Percentiles rank a stretch among this genome's conserved stretches.
Evolutionary conservation across 1,140 invertebrate genomes (phyloP).

Genomic region (Drosophila novamexicana): DNA sequence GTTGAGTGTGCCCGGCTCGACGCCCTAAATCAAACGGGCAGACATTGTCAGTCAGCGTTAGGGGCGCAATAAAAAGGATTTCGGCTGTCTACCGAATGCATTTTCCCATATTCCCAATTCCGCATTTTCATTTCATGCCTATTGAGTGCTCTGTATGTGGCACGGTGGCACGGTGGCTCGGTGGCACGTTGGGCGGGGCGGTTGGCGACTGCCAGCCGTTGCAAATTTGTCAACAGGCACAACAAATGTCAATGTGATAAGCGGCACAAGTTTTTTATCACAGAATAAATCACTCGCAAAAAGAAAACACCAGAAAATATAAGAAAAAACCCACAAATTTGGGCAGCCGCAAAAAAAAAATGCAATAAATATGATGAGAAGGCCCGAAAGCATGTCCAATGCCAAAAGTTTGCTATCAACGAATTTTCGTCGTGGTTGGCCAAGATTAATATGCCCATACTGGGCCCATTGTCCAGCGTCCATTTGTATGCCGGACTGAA

Average conservation of each 20-base stretch:
- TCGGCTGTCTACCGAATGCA: conserved; percentile 20
- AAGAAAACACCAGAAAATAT: conserved; percentile 17
- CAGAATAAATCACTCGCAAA: conserved; percentile 63
- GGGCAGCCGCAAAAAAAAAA: conserved; percentile 5
- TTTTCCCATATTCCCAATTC: conserved; percentile 46
- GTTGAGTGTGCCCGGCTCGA: conserved; percentile 21
- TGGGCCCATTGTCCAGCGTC: conserved; percentile 22
- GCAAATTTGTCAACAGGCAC: conserved; percentile 72
- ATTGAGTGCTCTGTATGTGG: conserved; percentile 41
- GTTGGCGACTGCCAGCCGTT: conserved; percentile 35
- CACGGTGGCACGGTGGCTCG: neutral
- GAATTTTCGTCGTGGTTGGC: conserved; percentile 38
- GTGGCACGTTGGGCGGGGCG: neutral
- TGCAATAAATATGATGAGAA: conserved; percentile 70
- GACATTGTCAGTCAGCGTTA: conserved; percentile 37
- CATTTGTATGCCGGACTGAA: conserved; percentile 66
- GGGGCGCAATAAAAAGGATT: conserved; percentile 44
- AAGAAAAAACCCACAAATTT: conserved; percentile 5
- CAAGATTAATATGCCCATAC: conserved; percentile 60
- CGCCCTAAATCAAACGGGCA: conserved; percentile 36
- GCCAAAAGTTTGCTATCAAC: conserved; percentile 49
- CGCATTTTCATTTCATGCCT: conserved; percentile 61
- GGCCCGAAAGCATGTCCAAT: conserved; percentile 37
- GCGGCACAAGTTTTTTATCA: conserved; percentile 70
- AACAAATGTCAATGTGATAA: conserved; percentile 72